Percentiles rank a stretch among this genome's conserved stretches.
Conservation (phyloP, 2,797 vertebrate genomes). For the Enteromius treurensis region DNA sequence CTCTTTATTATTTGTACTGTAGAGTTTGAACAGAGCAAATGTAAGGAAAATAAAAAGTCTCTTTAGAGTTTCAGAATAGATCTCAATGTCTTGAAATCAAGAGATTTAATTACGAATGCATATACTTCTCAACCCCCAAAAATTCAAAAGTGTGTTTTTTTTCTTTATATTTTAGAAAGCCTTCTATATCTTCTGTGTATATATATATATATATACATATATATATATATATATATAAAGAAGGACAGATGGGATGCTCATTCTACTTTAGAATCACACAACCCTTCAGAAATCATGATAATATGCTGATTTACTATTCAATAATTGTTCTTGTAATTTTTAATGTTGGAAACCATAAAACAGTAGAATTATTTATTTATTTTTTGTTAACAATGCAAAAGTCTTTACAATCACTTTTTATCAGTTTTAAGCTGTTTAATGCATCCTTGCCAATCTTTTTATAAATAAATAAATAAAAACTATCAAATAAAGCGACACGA, state of each 20-base stretch:
- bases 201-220: no score
- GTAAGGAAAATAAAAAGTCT: not conserved
- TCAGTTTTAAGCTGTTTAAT: not conserved
- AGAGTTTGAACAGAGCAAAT: not conserved
- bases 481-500: not conserved
- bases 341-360: not conserved
- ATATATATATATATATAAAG: no score
- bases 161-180: not conserved
- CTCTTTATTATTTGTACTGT: not conserved
- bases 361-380: not conserved
- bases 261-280: no score
- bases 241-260: no score
- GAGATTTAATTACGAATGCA: not conserved
- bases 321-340: not conserved
- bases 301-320: not conserved
- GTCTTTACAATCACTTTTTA: not conserved
- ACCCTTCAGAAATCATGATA: not conserved
- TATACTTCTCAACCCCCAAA: not conserved
- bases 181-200: not conserved
- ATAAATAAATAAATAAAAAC: not conserved
- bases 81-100: not conserved
- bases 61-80: not conserved
- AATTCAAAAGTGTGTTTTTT: not conserved
- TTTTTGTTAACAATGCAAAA: not conserved
- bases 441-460: not conserved